Evolutionary conservation across 2,113 vertebrate species (phyloP).

Genomic region (Psephotus haematonotus): DNA sequence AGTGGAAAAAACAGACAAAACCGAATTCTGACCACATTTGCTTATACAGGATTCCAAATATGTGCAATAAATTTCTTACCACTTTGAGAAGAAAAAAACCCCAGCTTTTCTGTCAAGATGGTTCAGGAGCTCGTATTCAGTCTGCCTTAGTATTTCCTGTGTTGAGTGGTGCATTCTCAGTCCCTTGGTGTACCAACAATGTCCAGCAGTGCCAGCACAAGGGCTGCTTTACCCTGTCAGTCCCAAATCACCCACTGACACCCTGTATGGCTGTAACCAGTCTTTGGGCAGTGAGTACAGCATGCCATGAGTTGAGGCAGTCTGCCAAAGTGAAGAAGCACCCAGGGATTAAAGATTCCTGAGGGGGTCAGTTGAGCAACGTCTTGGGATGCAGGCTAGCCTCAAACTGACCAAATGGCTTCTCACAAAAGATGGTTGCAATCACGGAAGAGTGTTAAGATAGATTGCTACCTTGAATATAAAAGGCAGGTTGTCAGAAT

Average conservation of each 20-base stretch:
- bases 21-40: not conserved
- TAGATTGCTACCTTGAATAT: not conserved
- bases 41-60: not conserved
- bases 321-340: not conserved
- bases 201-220: not conserved
- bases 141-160: not conserved
- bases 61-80: rapidly evolving
- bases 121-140: not conserved
- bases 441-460: not conserved
- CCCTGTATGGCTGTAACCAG: not conserved
- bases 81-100: not conserved
- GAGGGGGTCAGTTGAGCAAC: not conserved
- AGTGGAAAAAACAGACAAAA: not conserved
- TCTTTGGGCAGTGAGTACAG: not conserved
- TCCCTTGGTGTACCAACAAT: not conserved
- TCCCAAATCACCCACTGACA: not conserved
- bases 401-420: not conserved
- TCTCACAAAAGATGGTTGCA: not conserved
- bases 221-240: not conserved
- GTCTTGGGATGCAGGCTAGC: not conserved
- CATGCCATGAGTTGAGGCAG: not conserved
- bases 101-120: not conserved
- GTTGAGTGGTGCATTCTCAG: rapidly evolving
- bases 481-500: not conserved
- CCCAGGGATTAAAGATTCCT: not conserved